A percentile compares a stretch with the other conserved stretches of the same genome.
phyloP scores from a whole-genome alignment of 2,113 vertebrate genomes.

The Saguinus imperator region DNA sequence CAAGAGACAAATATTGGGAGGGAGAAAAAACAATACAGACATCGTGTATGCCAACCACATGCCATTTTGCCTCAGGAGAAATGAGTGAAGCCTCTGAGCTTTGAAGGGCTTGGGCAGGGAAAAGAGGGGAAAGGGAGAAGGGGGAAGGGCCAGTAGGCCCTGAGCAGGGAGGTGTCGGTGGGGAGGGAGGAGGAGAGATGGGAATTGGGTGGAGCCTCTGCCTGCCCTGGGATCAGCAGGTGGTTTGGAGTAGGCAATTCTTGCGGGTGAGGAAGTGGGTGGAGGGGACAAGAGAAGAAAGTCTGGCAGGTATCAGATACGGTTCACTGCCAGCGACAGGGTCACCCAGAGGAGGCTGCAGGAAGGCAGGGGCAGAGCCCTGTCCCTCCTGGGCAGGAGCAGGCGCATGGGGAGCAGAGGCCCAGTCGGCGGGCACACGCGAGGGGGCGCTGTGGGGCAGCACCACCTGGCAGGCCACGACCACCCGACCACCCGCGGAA shows the following conservation, averaged over 20 bases:
- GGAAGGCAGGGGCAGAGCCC: too few species aligned
- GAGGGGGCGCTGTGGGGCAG: neutral
- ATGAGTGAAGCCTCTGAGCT: neutral
- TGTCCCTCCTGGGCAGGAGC: too few species aligned
- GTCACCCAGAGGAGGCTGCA: neutral
- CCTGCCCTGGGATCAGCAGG: too few species aligned
- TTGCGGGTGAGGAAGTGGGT: neutral
- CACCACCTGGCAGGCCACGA: too few species aligned
- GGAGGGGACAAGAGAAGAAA: neutral
- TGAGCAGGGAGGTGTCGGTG: accelerated
- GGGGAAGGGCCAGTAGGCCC: too few species aligned
- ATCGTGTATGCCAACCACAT: too few species aligned
- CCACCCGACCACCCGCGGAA: too few species aligned
- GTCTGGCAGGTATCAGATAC: neutral
- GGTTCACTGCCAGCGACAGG: neutral
- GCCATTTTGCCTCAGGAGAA: neutral
- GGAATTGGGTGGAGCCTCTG: too few species aligned
- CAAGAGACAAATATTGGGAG: neutral
- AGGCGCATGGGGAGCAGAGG: neutral
- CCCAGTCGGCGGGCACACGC: neutral
- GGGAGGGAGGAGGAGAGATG: neutral
- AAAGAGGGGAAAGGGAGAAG: accelerated
- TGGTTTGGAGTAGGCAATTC: neutral
- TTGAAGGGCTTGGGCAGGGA: neutral
- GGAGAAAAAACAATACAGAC: neutral